phyloP scores from a whole-genome alignment of 2,113 vertebrate species.

The Epinephelus moara region DNA sequence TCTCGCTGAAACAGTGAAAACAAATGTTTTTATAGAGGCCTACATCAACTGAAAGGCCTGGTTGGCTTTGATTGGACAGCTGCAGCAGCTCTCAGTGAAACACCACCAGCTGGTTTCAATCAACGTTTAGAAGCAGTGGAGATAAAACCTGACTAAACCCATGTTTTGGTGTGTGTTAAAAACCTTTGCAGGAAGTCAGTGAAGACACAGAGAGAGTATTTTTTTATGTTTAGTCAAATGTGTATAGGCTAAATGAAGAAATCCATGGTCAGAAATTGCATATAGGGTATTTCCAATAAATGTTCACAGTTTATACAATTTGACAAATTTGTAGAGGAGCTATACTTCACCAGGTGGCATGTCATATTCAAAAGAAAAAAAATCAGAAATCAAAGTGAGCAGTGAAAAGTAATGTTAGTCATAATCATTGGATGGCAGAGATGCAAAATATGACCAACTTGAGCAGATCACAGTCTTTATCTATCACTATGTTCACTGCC shows the following conservation, averaged over 20 bases:
- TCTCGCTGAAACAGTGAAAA: neutral
- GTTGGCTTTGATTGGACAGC: neutral
- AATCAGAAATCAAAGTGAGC: neutral
- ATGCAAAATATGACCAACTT: neutral
- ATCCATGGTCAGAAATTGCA: neutral
- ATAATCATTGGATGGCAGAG: neutral
- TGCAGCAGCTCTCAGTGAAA: neutral
- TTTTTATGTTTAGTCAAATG: neutral
- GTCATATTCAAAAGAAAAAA: neutral
- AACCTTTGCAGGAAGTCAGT: neutral
- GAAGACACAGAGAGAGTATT: neutral
- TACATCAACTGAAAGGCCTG: neutral
- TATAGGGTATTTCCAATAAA: neutral
- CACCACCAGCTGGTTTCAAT: conserved; percentile 34
- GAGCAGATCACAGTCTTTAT: neutral
- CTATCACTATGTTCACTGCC: neutral
- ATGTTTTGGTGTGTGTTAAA: neutral
- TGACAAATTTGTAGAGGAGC: neutral
- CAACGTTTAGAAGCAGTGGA: neutral
- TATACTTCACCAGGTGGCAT: neutral
- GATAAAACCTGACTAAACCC: neutral
- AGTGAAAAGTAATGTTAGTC: neutral
- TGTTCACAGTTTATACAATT: neutral
- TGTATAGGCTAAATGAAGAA: neutral
- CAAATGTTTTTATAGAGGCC: neutral